These are phyloP conservation scores for Halcyon malimbica DNA, from an alignment of 2,113 vertebrate genomes.

Conservation along the genomic window DNA sequence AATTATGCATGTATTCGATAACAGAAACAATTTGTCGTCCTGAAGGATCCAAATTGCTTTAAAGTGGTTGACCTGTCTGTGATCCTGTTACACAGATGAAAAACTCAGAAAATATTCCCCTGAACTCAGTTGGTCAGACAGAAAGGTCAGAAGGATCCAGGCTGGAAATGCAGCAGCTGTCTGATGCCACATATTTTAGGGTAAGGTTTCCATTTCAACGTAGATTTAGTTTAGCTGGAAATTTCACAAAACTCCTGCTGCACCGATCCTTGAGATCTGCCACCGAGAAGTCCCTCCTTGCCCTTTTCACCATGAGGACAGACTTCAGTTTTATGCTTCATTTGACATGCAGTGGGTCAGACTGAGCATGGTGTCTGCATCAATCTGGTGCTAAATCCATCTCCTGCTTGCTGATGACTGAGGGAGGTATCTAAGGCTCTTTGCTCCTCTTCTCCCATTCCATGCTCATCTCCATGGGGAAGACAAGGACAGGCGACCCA, in stretches of 20 bases:
- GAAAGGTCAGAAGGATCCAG: neutral
- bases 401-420: neutral
- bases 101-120: neutral
- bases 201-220: neutral
- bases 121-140: neutral
- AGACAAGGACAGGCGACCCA: too few relatives aligned
- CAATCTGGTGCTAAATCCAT: neutral
- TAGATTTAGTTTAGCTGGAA: neutral
- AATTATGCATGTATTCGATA: neutral
- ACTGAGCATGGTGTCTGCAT: too few relatives aligned
- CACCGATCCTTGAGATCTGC: neutral
- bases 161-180: neutral
- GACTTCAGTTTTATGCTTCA: neutral
- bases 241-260: neutral
- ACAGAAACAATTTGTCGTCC: conserved; percentile 30
- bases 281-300: neutral
- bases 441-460: neutral
- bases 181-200: fast-evolving
- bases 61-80: neutral
- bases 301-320: neutral
- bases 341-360: neutral
- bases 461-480: neutral
- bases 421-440: neutral
- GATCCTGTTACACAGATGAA: neutral
- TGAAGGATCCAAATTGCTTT: conserved; percentile 18